Conservation (phyloP, 2,113 vertebrate genomes). For the Semnornis frantzii region DNA sequence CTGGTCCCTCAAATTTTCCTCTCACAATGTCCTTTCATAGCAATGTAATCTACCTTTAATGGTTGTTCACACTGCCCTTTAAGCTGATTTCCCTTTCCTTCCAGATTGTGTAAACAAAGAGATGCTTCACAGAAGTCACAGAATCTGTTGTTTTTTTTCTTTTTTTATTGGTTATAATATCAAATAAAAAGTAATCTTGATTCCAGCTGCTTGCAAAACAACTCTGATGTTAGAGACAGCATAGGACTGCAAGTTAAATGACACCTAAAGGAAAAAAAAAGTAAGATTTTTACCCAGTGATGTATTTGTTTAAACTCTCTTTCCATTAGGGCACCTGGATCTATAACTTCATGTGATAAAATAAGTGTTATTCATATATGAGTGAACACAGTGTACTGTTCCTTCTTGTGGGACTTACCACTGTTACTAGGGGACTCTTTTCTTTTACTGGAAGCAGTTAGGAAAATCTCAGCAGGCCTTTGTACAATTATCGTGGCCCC, state of each 20-base stretch:
- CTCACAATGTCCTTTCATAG: neutral
- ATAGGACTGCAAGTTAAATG: neutral
- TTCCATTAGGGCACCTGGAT: constrained; percentile 51
- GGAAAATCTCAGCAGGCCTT: constrained; percentile 88
- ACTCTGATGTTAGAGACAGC: neutral
- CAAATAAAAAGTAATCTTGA: neutral
- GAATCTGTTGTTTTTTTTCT: neutral
- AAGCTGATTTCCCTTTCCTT: neutral
- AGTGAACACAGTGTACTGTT: constrained; percentile 82
- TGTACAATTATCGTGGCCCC: constrained; percentile 86
- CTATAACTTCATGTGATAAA: constrained; percentile 82
- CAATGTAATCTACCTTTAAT: neutral
- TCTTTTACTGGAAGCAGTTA: constrained; percentile 84
- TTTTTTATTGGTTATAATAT: neutral
- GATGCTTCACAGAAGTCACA: neutral
- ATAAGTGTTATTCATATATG: constrained; percentile 87
- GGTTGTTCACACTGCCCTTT: neutral
- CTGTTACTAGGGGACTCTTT: constrained; percentile 80
- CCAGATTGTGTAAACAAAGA: neutral
- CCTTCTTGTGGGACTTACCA: constrained; percentile 80
- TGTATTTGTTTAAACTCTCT: neutral
- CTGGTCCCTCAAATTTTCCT: neutral
- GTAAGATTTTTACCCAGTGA: neutral
- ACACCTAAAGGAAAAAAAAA: neutral
- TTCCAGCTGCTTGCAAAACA: neutral